Evolutionary conservation across 2,113 vertebrate genomes (phyloP).

Genomic region (Gadus macrocephalus): DNA sequence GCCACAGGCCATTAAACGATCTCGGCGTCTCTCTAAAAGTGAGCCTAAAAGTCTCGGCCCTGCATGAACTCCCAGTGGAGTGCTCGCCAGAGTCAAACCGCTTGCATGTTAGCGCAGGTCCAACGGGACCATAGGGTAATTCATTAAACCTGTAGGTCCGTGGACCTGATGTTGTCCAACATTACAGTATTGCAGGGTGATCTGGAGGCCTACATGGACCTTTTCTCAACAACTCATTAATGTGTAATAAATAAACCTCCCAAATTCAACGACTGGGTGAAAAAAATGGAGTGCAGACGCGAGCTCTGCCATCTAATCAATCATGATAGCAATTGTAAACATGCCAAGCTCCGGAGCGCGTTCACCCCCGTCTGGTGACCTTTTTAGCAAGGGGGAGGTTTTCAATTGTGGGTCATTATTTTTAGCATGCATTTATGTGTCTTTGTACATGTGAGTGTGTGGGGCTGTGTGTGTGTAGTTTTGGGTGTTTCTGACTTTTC

Average conservation of each 20-base stretch:
- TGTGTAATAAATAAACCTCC: slow-evolving; percentile 61
- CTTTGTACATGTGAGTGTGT: slow-evolving; percentile 12
- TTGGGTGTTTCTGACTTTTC: slow-evolving; percentile 2
- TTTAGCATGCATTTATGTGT: slow-evolving; percentile 2
- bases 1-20: too few relatives aligned
- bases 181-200: slow-evolving; percentile 36
- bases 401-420: slow-evolving; percentile 4
- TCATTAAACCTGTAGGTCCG: slow-evolving; percentile 26
- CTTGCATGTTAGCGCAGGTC: too few relatives aligned
- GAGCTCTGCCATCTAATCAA: slow-evolving; percentile 50
- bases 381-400: slow-evolving; percentile 7
- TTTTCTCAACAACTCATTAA: slow-evolving; percentile 65
- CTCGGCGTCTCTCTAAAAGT: too few relatives aligned
- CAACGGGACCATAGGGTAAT: background rate
- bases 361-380: slow-evolving; percentile 34
- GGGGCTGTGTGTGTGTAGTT: slow-evolving; percentile 15
- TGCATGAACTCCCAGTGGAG: slow-evolving; percentile 22
- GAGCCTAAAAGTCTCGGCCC: slow-evolving; percentile 4
- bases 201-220: slow-evolving; percentile 23
- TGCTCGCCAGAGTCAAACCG: slow-evolving; percentile 13
- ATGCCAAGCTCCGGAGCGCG: background rate
- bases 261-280: slow-evolving; percentile 38
- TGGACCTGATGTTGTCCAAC: slow-evolving; percentile 14
- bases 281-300: slow-evolving; percentile 46
- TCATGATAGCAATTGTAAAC: slow-evolving; percentile 43